A percentile compares a stretch with the other conserved stretches of the same genome.
Evolutionary conservation across 2,888 invertebrate species (phyloP).

Genomic region (Cryptophagus acutangulus): DNA sequence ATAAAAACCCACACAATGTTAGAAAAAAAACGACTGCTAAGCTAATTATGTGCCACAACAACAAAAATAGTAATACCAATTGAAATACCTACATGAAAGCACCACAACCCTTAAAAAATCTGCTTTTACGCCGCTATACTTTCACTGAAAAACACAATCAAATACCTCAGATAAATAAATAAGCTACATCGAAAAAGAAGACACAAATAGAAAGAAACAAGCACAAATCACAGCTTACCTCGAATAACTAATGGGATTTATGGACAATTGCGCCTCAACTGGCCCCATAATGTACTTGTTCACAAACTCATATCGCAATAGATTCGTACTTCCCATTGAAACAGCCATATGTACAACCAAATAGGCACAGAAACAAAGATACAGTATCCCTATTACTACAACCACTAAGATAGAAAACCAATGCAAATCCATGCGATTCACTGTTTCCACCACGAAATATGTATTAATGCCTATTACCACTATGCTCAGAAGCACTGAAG

Average conservation of each 20-base stretch:
- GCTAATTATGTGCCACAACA: no score
- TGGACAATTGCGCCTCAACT: conserved; percentile 50
- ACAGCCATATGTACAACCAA: conserved; percentile 68
- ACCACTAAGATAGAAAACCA: conserved; percentile 50
- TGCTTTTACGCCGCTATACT: no score
- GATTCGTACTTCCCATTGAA: conserved; percentile 58
- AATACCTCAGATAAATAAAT: no score
- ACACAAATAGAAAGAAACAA: no score
- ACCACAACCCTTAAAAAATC: no score
- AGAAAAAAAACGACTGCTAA: no score
- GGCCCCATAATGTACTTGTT: conserved; percentile 55
- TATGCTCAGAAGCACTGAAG: conserved; percentile 62
- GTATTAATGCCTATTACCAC: conserved; percentile 75
- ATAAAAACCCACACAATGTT: no score
- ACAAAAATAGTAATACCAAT: no score
- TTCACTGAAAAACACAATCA: no score
- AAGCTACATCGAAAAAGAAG: no score
- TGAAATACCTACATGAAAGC: no score
- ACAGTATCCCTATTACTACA: conserved; percentile 58
- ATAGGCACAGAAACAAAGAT: conserved; percentile 69
- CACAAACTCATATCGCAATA: conserved; percentile 53
- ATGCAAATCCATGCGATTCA: conserved; percentile 47
- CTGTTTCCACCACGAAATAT: conserved; percentile 66
- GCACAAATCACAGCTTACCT: conserved; percentile 48
- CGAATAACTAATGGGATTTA: conserved; percentile 54